These are phyloP conservation scores for Diaprepes abbreviatus DNA, from an alignment of 2,888 invertebrate genomes.

Conservation along the genomic window DNA sequence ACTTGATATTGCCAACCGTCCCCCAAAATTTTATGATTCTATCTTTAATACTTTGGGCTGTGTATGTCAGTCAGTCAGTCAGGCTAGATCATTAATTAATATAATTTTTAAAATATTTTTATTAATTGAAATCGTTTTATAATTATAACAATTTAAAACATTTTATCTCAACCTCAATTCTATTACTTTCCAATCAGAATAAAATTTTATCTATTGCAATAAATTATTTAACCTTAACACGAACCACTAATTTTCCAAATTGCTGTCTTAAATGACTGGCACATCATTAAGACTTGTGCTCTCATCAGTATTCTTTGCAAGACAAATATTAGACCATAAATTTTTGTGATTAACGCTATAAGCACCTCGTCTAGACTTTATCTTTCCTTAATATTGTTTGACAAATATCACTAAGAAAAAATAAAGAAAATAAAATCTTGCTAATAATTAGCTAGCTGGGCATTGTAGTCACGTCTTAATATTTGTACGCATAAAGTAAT, in stretches of 20 bases:
- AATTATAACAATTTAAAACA: too few species aligned
- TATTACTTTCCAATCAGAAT: too few species aligned
- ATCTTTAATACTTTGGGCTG: too few species aligned
- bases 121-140: too few species aligned
- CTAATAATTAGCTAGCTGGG: constrained; percentile 19
- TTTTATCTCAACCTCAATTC: too few species aligned
- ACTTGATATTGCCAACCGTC: too few species aligned
- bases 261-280: constrained; percentile 13
- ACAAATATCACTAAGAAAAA: constrained; percentile 14
- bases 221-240: background rate
- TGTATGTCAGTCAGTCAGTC: too few species aligned
- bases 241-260: constrained; percentile 2
- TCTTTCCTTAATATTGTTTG: constrained; percentile 25
- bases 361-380: constrained; percentile 23
- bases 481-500: constrained; percentile 23
- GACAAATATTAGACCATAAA: constrained; percentile 13
- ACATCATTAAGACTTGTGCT: background rate
- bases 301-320: constrained; percentile 27
- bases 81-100: too few species aligned
- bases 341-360: constrained; percentile 14
- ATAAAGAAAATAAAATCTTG: constrained; percentile 11
- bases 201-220: too few species aligned
- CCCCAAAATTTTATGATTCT: too few species aligned
- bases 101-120: too few species aligned
- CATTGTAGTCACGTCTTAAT: constrained; percentile 22